Evolutionary conservation across 2,888 invertebrate species (phyloP).

Genomic region (Timema cristinae): DNA sequence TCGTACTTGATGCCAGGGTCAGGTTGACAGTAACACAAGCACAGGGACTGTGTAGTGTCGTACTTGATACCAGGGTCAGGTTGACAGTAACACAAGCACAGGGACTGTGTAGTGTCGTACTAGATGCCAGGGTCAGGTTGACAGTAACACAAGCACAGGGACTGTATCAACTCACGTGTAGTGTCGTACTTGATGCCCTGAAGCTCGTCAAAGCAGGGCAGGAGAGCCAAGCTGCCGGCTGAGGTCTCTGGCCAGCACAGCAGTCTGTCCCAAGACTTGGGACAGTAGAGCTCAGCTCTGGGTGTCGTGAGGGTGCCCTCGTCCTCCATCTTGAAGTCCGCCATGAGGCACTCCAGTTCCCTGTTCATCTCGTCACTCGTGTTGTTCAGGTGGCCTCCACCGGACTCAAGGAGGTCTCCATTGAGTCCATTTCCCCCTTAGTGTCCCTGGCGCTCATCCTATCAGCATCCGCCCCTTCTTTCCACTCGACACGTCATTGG

Average conservation of each 20-base stretch:
- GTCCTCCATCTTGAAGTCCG: not conserved
- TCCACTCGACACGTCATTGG: too few species aligned
- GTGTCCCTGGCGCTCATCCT: too few species aligned
- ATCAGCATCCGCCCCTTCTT: too few species aligned
- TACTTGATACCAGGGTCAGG: not conserved
- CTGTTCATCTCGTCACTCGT: not conserved
- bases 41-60: not conserved
- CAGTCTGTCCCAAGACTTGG: conserved; percentile 68
- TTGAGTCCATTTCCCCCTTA: too few species aligned
- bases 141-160: not conserved
- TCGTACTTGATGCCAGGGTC: conserved; percentile 4
- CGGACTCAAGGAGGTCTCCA: too few species aligned
- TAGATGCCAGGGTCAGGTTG: not conserved
- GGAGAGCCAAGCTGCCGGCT: conserved; percentile 61
- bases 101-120: not conserved
- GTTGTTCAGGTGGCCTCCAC: not conserved
- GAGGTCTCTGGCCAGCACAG: conserved; percentile 82
- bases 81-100: too few species aligned
- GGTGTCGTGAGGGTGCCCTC: not conserved
- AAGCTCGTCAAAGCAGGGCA: conserved; percentile 76
- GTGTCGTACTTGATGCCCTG: conserved; percentile 75
- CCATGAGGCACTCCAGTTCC: conserved; percentile 8
- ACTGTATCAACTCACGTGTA: conserved; percentile 63
- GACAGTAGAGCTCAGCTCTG: conserved; percentile 47
- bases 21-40: not conserved